Evolutionary conservation across 1,140 invertebrate genomes (phyloP).

Genomic region (Drosophila funebris): DNA sequence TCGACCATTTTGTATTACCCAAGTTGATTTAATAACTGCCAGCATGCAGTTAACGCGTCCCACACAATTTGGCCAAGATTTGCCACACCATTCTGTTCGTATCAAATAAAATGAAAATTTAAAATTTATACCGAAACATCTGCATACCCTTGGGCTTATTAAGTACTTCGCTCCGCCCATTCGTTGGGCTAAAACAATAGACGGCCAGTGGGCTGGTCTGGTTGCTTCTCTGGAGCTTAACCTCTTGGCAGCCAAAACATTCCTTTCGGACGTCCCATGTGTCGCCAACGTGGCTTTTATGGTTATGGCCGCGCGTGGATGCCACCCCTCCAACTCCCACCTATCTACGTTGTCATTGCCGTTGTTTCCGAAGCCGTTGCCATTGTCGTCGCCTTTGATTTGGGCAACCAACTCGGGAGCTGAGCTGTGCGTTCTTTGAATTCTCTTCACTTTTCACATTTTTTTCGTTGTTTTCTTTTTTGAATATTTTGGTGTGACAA

Average conservation of each 20-base stretch:
- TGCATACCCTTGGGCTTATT: conserved; percentile 79
- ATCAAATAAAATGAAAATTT: conserved; percentile 64
- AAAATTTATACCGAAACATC: conserved; percentile 60
- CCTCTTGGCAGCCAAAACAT: conserved; percentile 67
- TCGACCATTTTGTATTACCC: conserved; percentile 33
- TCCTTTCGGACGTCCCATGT: conserved; percentile 70
- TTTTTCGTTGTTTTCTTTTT: neutral
- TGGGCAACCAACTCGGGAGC: conserved; percentile 39
- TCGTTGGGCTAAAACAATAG: conserved; percentile 38
- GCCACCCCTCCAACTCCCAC: neutral
- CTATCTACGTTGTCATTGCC: conserved; percentile 27
- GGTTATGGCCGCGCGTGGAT: conserved; percentile 70
- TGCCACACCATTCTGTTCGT: conserved; percentile 40
- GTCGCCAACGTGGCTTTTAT: conserved; percentile 79
- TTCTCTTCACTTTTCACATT: conserved; percentile 21
- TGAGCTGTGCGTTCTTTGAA: conserved; percentile 64
- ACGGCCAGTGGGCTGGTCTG: neutral
- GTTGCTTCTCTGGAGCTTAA: conserved; percentile 72
- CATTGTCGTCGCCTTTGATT: conserved; percentile 67
- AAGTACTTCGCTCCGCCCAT: conserved; percentile 46
- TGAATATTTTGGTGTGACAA: conserved; percentile 60
- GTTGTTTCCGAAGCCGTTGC: conserved; percentile 47
- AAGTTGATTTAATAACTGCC: conserved; percentile 62
- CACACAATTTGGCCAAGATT: neutral
- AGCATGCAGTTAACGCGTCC: conserved; percentile 5